Base-by-base conservation (phyloP, 2,797 vertebrate genomes). In the Rhinatrema bivittatum region DNA sequence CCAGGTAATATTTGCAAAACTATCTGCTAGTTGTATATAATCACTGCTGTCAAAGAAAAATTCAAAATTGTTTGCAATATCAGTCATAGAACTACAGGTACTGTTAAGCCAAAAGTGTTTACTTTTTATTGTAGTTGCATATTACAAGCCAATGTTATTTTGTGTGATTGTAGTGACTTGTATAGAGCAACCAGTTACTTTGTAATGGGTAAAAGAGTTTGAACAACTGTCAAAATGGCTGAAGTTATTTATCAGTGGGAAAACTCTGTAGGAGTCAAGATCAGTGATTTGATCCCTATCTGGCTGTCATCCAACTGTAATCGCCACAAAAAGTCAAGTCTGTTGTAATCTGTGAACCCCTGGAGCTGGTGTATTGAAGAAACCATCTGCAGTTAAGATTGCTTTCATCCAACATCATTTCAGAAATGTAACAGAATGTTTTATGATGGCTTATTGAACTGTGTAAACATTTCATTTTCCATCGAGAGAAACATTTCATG, bases 131-230 rank as follows among this genome's bases (percentile, higher is more conserved):
- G 5, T 37, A 19, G 6, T 23, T 19, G 9, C 49, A 39, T 35
- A 16, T 11, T 32, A 25, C 10, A 38, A 16, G 10, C 12, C 2
- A 17, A 12, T 9, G 1, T n/a, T 34, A 15, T 5, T n/a, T 42
- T n/a, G n/a, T 42, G 26, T 49, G 26, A 37, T 10, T 50, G 39
- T 25, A 7, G 15, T n/a, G n/a, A n/a, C n/a, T n/a, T n/a, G n/a
- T n/a, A n/a, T n/a, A 40, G 13, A n/a, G 43, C 14, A 48, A 9
- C 7, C 47, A 33, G 5, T 40, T 51, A 37, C 0, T 3, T 18
- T 31, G 29, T 16, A 18, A 19, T 39, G 16, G 22, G 4, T 19
- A 27, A 60, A 46, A 42, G 37, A 32, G 12, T 40, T 6, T 23
- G 42, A 19, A 16, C 11, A 25, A n/a, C 7, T 52, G 22, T 20